These are phyloP conservation scores for Cartodere bifasciata DNA, from an alignment of 2,888 invertebrate species.

Conservation along the genomic window DNA sequence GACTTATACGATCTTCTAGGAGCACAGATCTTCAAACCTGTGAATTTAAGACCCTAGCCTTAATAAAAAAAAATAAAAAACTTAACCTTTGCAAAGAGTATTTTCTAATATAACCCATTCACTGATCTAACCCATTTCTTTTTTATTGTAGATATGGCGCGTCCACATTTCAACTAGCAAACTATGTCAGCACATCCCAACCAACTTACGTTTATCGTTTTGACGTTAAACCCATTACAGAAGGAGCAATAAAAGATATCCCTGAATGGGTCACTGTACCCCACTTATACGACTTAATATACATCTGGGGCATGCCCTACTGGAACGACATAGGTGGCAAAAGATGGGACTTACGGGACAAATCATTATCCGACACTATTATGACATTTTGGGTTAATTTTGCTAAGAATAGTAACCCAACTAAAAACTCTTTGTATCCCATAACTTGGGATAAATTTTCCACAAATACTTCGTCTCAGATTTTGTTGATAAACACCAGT, in stretches of 20 bases:
- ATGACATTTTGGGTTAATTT: slow-evolving; percentile 76
- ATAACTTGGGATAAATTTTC: slow-evolving; percentile 65
- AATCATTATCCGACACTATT: slow-evolving; percentile 62
- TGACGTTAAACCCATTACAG: slow-evolving; percentile 58
- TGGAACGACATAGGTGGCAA: slow-evolving; percentile 45
- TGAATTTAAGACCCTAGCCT: no score
- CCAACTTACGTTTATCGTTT: slow-evolving; percentile 63
- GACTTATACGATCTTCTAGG: no score
- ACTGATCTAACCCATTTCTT: no score
- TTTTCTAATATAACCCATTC: no score
- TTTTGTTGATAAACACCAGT: slow-evolving; percentile 61
- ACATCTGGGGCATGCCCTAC: slow-evolving; percentile 71
- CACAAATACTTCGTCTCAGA: slow-evolving; percentile 51
- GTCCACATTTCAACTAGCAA: slow-evolving; percentile 56
- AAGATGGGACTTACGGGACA: slow-evolving; percentile 67
- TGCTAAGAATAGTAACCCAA: slow-evolving; percentile 59
- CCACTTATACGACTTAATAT: slow-evolving; percentile 70
- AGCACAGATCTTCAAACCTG: no score
- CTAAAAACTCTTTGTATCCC: slow-evolving; percentile 50
- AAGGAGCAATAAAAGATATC: slow-evolving; percentile 48
- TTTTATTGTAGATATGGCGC: slow-evolving; percentile 56
- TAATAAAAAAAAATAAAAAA: no score
- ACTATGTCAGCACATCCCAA: slow-evolving; percentile 43
- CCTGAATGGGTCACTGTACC: slow-evolving; percentile 71
- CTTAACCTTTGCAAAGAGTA: no score